Evolutionary conservation across 2,113 vertebrate species (phyloP), one percentile per base, ranked within the genome.

Genomic region (Xenopus laevis): DNA sequence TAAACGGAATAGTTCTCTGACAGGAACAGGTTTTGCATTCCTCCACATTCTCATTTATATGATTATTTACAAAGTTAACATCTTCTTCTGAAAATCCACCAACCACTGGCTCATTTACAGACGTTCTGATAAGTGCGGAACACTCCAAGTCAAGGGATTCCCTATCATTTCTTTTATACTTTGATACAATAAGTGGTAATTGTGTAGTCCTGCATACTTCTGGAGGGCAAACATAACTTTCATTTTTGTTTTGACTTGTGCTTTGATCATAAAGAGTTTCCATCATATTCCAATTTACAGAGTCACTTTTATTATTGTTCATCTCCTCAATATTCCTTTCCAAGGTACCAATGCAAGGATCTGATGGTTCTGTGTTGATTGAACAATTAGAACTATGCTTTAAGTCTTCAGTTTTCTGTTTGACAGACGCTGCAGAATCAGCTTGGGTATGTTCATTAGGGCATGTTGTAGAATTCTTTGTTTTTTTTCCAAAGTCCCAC

Each of bases 1-100:
- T 84, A 83, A 91, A 84, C 18, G 91, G 89, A 71, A 87, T 40
- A 66, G 76, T 10, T 82, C 91, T 89, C 64, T 59, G 84, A 81
- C 91, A 91, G 47, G 72, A 82, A 8, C 70, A 27, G 8, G 70
- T 62, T 46, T 79, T 69, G 1, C 30, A 66, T 30, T 86, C 78
- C 62, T 53, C 81, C 63, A 74, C 80, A 72, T 0, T 17, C 16
- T 40, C 27, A 13, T 64, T 33, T 64, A 12, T 8, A 33, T 50
- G 1, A 10, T 16, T 50, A 50, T 50, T 50, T 50, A 64, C 10
- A 17, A 17, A 15, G 61, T 40, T 9, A 9, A 33, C 61, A 17
- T 15, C 30, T 16, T 8, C 16, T 40, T 64, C 23, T 15, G 61
- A 27, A 6, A 17, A 13, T 3, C 17, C 16, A 13, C 7, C 4